phyloP scores from a whole-genome alignment of 2,113 vertebrate species.

The Puffinus mauretanicus region DNA sequence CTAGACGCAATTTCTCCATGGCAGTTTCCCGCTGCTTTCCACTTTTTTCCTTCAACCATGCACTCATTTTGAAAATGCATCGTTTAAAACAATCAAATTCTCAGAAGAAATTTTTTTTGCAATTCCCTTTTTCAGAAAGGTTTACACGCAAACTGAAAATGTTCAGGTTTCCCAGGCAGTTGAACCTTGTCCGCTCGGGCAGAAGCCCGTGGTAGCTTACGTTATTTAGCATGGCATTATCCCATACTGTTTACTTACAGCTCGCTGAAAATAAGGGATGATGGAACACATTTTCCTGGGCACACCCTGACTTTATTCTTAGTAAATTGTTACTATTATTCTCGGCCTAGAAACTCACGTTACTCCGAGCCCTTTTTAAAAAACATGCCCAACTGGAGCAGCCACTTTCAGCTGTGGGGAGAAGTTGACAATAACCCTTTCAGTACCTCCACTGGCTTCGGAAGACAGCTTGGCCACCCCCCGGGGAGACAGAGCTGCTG shows the following conservation, averaged over 20 bases:
- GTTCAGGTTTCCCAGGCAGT: not conserved
- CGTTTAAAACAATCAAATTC: not conserved
- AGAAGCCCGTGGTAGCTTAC: not conserved
- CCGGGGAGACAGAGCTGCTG: not conserved
- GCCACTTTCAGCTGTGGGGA: not conserved
- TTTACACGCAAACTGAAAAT: not conserved
- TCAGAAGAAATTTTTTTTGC: not conserved
- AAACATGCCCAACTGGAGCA: not conserved
- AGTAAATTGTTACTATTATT: not conserved
- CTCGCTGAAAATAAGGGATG: not conserved
- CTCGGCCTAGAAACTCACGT: not conserved
- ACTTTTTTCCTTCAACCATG: not conserved
- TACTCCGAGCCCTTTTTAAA: not conserved
- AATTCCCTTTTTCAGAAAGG: not conserved
- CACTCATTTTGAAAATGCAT: not conserved
- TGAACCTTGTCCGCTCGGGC: rapidly evolving
- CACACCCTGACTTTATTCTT: not conserved
- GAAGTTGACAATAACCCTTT: not conserved
- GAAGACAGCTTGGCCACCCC: not conserved
- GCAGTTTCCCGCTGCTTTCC: not conserved
- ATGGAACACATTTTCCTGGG: not conserved
- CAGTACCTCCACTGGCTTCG: not conserved
- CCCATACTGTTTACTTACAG: not conserved
- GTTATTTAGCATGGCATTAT: not conserved
- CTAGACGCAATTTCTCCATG: not conserved